Evolutionary conservation across 2,888 invertebrate genomes (phyloP).

Genomic region (Unio delphinus): DNA sequence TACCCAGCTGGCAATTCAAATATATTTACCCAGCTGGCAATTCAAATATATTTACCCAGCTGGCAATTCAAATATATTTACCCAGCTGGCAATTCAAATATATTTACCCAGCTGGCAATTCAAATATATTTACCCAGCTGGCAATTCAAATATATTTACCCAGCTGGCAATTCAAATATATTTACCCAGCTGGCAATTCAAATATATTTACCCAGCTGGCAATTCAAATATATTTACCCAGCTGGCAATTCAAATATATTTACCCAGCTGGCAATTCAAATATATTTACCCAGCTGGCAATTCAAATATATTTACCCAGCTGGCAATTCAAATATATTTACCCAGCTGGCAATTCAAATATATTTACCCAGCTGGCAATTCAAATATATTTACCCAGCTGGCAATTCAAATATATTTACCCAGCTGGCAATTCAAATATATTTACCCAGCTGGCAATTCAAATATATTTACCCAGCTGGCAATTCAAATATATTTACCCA

Average conservation of each 20-base stretch:
- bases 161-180: conserved; percentile 31
- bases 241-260: conserved; percentile 32
- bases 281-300: no score
- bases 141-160: no score
- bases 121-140: no score
- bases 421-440: conserved; percentile 31
- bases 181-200: conserved; percentile 30
- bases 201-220: no score
- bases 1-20: conserved; percentile 31
- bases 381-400: no score
- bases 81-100: conserved; percentile 31
- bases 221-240: no score
- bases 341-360: conserved; percentile 31
- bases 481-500: no score
- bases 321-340: conserved; percentile 35
- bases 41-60: no score
- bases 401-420: no score
- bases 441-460: conserved; percentile 30
- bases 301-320: no score
- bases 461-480: no score
- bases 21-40: no score
- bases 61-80: conserved; percentile 35
- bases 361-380: conserved; percentile 33
- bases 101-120: conserved; percentile 33
- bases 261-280: conserved; percentile 31